A percentile compares a stretch with the other conserved stretches of the same genome.
Evolutionary conservation across 2,797 vertebrate species (phyloP).

Genomic region (Garrulus glandarius): DNA sequence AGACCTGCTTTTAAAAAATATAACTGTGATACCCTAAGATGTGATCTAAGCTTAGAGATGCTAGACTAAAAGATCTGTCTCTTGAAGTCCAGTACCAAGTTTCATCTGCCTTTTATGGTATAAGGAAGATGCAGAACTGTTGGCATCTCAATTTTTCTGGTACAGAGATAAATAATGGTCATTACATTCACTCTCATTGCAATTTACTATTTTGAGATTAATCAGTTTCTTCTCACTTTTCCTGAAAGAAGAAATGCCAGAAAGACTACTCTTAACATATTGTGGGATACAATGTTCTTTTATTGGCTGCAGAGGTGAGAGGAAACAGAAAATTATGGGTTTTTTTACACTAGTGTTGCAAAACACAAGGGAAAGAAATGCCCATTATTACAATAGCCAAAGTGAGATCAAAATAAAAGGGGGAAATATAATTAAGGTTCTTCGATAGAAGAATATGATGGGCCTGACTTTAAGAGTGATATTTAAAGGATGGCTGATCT

Average conservation of each 20-base stretch:
- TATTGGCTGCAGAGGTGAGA: background rate
- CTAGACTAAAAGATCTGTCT: background rate
- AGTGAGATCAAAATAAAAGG: background rate
- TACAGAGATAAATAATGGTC: background rate
- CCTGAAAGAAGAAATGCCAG: background rate
- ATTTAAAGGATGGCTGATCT: background rate
- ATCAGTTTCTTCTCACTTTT: background rate
- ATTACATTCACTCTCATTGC: background rate
- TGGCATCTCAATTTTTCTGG: background rate
- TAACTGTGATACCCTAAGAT: background rate
- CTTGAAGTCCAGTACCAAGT: background rate
- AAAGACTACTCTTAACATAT: background rate
- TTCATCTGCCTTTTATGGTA: background rate
- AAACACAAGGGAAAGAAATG: background rate
- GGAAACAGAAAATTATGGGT: background rate
- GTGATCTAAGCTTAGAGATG: background rate
- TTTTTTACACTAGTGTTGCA: background rate
- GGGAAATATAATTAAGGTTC: background rate
- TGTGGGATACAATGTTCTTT: background rate
- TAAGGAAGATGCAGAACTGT: background rate
- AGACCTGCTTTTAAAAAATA: background rate
- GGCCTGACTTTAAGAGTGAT: background rate
- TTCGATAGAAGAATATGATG: background rate
- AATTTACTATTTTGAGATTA: background rate
- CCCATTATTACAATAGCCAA: background rate